Evolutionary conservation across 1,140 invertebrate genomes (phyloP).

Genomic region (Elysia chlorotica): DNA sequence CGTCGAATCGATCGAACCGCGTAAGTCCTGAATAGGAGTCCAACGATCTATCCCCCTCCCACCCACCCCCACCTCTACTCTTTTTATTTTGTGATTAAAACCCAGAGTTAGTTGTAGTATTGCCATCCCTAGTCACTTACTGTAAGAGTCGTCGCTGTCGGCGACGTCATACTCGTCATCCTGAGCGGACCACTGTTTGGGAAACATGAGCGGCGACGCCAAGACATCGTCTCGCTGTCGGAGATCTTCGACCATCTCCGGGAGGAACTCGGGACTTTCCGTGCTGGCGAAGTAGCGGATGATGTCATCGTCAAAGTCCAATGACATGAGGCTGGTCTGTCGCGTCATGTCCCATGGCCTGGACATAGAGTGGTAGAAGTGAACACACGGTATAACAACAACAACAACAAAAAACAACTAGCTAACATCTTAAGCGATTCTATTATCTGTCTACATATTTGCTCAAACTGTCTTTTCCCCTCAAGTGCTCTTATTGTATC

Average conservation of each 20-base stretch:
- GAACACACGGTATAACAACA: too few relatives aligned
- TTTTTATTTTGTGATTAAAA: too few relatives aligned
- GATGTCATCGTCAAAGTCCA: slow-evolving; percentile 14
- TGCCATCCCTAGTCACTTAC: slow-evolving; percentile 5
- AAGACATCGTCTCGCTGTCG: slow-evolving; percentile 7
- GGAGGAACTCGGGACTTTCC: neutral
- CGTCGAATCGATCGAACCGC: too few relatives aligned
- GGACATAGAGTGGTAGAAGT: neutral
- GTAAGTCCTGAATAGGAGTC: too few relatives aligned
- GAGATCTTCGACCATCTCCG: neutral
- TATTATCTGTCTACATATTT: too few relatives aligned
- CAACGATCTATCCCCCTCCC: neutral
- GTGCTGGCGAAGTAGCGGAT: neutral
- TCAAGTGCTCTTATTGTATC: too few relatives aligned
- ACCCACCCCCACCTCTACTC: neutral
- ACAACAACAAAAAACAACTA: too few relatives aligned
- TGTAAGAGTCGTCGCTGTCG: slow-evolving; percentile 14
- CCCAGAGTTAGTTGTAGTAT: neutral
- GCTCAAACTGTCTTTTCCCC: too few relatives aligned
- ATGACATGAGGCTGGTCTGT: slow-evolving; percentile 12
- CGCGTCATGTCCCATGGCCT: slow-evolving; percentile 22
- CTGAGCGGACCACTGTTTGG: neutral
- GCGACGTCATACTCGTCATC: slow-evolving; percentile 10
- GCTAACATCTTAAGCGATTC: too few relatives aligned
- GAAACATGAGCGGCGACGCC: neutral